phyloP scores from a whole-genome alignment of 2,888 invertebrate genomes.

The Drosophila peninsularis region DNA sequence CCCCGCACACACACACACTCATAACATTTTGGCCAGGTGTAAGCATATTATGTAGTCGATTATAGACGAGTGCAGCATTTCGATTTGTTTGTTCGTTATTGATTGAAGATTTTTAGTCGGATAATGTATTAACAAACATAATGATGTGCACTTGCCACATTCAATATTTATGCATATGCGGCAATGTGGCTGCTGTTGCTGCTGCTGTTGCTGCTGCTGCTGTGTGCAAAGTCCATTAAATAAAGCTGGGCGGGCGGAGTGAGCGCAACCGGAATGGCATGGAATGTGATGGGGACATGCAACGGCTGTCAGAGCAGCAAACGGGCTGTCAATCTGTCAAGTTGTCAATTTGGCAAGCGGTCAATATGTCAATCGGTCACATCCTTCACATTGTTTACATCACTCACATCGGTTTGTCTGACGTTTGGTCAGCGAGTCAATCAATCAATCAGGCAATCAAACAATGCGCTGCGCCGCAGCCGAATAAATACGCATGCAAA shows the following conservation, averaged over 20 bases:
- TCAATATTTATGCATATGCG: not conserved
- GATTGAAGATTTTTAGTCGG: conserved; percentile 7
- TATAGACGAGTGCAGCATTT: not conserved
- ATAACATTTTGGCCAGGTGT: not conserved
- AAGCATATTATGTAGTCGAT: not conserved
- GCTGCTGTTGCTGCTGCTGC: conserved; percentile 7
- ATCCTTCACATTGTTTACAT: conserved; percentile 36
- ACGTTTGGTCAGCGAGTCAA: conserved; percentile 52
- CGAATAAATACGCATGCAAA: conserved; percentile 51
- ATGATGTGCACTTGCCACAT: conserved; percentile 3
- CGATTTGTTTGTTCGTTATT: not conserved
- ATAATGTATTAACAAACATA: conserved; percentile 1
- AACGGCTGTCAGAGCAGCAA: conserved; percentile 28
- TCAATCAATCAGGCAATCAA: conserved; percentile 62
- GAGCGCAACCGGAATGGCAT: not conserved
- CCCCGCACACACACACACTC: not conserved
- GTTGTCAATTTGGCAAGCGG: conserved; percentile 22
- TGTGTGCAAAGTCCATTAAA: conserved; percentile 63
- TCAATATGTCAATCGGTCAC: conserved; percentile 30
- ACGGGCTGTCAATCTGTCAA: conserved; percentile 26
- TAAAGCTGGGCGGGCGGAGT: conserved; percentile 45
- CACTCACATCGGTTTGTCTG: conserved; percentile 32
- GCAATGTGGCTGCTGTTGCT: not conserved
- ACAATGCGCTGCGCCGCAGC: conserved; percentile 41
- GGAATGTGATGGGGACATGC: conserved; percentile 11